Percentiles rank a stretch among this genome's conserved stretches.
phyloP scores from a whole-genome alignment of 2,888 invertebrate genomes.

The Meandrusa payeni region DNA sequence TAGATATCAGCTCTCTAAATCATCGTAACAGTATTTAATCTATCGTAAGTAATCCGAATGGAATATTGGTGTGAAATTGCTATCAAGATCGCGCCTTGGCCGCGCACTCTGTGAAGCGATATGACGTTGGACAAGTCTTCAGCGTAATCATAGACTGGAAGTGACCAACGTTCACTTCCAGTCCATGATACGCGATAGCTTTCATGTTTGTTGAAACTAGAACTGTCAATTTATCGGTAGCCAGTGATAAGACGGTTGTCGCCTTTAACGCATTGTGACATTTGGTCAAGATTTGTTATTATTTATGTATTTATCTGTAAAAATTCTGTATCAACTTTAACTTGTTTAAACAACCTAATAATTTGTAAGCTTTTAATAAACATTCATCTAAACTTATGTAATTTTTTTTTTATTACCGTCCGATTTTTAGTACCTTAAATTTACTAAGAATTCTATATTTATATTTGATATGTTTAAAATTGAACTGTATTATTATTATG shows the following conservation, averaged over 20 bases:
- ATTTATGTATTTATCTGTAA: too few relatives aligned
- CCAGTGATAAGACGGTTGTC: conserved; percentile 6
- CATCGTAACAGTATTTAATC: conserved; percentile 15
- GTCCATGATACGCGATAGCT: conserved; percentile 13
- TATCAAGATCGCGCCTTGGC: conserved; percentile 16
- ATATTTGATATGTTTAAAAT: too few relatives aligned
- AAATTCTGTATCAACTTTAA: too few relatives aligned
- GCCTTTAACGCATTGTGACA: background rate
- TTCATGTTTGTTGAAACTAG: conserved; percentile 16
- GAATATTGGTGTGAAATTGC: conserved; percentile 23
- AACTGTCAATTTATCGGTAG: conserved; percentile 11
- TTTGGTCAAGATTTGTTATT: too few relatives aligned
- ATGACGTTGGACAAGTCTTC: conserved; percentile 18
- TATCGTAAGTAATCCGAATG: conserved; percentile 16
- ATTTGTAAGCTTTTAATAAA: too few relatives aligned
- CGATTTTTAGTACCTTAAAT: too few relatives aligned
- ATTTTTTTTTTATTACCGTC: too few relatives aligned
- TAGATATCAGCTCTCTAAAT: conserved; percentile 5
- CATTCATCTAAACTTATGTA: too few relatives aligned
- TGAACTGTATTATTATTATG: too few relatives aligned
- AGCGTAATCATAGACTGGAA: conserved; percentile 17
- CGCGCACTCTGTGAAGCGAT: conserved; percentile 13
- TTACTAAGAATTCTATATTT: too few relatives aligned
- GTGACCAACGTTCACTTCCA: too few relatives aligned
- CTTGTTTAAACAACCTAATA: too few relatives aligned